Conservation (phyloP, 1,140 invertebrate genomes). For the Platyura marginata region DNA sequence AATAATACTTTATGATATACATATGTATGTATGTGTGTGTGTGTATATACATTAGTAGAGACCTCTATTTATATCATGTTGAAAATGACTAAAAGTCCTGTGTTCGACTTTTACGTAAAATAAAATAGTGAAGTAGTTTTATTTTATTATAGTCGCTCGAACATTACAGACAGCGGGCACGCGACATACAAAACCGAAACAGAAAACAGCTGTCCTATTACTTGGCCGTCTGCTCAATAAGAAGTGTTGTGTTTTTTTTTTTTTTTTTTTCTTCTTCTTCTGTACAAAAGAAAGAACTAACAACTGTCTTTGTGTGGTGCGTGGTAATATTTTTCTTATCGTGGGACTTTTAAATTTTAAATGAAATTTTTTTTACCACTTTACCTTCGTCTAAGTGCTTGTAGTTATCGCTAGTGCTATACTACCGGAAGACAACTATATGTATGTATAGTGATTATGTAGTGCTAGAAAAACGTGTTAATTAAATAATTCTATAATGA, state of each 20-base stretch:
- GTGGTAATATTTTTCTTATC: neutral
- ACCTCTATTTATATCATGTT: too few relatives aligned
- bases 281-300: too few relatives aligned
- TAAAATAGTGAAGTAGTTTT: constrained; percentile 1
- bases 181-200: constrained; percentile 2
- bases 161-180: constrained; percentile 6
- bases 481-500: neutral
- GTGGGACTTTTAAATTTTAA: neutral
- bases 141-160: constrained; percentile 4
- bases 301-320: constrained; percentile 19
- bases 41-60: too few relatives aligned
- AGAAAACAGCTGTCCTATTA: constrained; percentile 5
- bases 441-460: neutral
- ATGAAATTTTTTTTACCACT: constrained; percentile 3
- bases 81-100: too few relatives aligned
- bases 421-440: constrained; percentile 1
- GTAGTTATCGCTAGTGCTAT: too few relatives aligned
- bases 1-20: too few relatives aligned
- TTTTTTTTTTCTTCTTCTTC: neutral
- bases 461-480: neutral
- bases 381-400: too few relatives aligned
- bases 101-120: neutral
- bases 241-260: constrained; percentile 2
- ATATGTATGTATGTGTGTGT: too few relatives aligned
- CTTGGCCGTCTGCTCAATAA: neutral